Percentiles rank a stretch among this genome's conserved stretches.
Conservation (phyloP, 2,113 vertebrate genomes). For the Microcebus murinus region DNA sequence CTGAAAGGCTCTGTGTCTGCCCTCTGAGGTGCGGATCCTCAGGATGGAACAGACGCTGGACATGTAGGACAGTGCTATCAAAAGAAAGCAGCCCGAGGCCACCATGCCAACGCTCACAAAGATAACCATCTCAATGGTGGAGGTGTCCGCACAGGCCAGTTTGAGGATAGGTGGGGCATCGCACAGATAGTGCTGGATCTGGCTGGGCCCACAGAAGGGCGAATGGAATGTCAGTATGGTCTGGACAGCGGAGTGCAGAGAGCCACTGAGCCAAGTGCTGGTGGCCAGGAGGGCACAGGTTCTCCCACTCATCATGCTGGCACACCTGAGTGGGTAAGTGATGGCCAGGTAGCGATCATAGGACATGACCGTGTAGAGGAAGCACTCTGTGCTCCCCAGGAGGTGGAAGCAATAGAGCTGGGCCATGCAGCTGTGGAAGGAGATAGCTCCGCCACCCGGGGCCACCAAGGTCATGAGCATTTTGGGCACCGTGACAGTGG, state of each 20-base stretch:
- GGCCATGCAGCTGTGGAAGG: slow-evolving; percentile 47
- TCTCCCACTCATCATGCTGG: slow-evolving; percentile 26
- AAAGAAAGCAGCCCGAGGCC: slow-evolving; percentile 35
- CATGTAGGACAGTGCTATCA: not conserved
- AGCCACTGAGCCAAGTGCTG: slow-evolving; percentile 43
- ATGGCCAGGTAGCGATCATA: slow-evolving; percentile 74
- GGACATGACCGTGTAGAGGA: slow-evolving; percentile 64
- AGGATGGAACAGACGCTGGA: not conserved
- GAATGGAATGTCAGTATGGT: slow-evolving; percentile 17
- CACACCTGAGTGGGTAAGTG: not conserved
- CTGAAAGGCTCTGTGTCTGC: slow-evolving; percentile 21
- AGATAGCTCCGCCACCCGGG: not conserved
- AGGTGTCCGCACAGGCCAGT: slow-evolving; percentile 58
- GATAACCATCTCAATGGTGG: slow-evolving; percentile 53
- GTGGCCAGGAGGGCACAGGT: not conserved
- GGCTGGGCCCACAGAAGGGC: slow-evolving; percentile 54
- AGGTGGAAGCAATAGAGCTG: slow-evolving; percentile 70
- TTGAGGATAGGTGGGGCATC: slow-evolving; percentile 47
- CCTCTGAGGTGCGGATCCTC: not conserved
- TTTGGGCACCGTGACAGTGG: slow-evolving; percentile 54
- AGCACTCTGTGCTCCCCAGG: slow-evolving; percentile 64
- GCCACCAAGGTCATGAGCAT: slow-evolving; percentile 19
- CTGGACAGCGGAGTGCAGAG: slow-evolving; percentile 53
- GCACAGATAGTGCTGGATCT: slow-evolving; percentile 68
- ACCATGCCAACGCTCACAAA: slow-evolving; percentile 14